Evolutionary conservation across 2,113 vertebrate species (phyloP).

Genomic region (Chaetodon trifascialis): DNA sequence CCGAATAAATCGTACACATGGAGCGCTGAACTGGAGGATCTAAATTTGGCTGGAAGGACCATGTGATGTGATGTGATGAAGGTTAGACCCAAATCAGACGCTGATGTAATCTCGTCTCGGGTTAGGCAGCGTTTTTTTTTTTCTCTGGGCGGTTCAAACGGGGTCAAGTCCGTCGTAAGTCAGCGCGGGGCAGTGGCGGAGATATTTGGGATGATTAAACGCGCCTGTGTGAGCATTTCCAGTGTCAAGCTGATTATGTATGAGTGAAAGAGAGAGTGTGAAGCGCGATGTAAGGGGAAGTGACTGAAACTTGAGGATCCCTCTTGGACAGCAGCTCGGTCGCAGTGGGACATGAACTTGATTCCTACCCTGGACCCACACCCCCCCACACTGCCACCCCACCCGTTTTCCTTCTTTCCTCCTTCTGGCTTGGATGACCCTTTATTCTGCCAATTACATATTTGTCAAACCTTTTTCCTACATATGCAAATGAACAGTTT

Average conservation of each 20-base stretch:
- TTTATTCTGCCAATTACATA: neutral
- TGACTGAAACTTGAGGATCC: slow-evolving; percentile 65
- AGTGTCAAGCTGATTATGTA: slow-evolving; percentile 57
- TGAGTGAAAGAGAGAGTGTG: slow-evolving; percentile 55
- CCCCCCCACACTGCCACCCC: neutral
- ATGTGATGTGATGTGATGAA: slow-evolving; percentile 42
- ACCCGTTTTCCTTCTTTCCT: neutral
- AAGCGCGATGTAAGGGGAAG: slow-evolving; percentile 58
- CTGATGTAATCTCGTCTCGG: slow-evolving; percentile 49
- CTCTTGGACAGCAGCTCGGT: slow-evolving; percentile 57
- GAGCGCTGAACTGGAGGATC: slow-evolving; percentile 32
- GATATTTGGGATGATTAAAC: slow-evolving; percentile 63
- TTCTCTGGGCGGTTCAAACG: slow-evolving; percentile 9
- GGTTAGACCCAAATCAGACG: slow-evolving; percentile 30
- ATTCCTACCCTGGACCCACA: slow-evolving; percentile 35
- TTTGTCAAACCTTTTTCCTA: neutral
- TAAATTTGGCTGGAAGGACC: slow-evolving; percentile 42
- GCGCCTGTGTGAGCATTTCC: slow-evolving; percentile 61
- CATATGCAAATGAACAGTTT: neutral
- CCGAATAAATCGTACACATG: slow-evolving; percentile 29
- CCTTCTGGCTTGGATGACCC: neutral
- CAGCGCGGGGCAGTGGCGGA: slow-evolving; percentile 6
- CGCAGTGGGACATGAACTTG: slow-evolving; percentile 49
- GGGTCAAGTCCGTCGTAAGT: slow-evolving; percentile 50
- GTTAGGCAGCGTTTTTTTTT: neutral